Conservation (phyloP, 2,797 vertebrate species). For the Pachyuromys duprasi region DNA sequence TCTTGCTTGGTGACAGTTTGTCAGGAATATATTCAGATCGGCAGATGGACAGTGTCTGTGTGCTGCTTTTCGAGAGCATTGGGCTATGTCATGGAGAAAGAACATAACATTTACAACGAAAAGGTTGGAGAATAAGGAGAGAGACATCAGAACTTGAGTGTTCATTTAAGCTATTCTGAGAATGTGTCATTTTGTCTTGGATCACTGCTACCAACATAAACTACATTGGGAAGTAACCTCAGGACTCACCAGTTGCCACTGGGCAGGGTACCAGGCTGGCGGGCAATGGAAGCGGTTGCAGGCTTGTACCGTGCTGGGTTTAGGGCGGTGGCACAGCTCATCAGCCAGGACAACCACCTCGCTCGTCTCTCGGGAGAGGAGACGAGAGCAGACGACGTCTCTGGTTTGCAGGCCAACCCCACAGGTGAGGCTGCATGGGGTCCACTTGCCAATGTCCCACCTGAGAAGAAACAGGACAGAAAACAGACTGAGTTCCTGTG, state of each 20-base stretch:
- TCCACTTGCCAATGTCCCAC: slow-evolving; percentile 96
- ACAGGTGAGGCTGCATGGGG: slow-evolving; percentile 95
- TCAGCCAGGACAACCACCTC: slow-evolving; percentile 90
- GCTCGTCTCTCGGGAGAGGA: slow-evolving; percentile 90
- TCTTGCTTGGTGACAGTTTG: not conserved
- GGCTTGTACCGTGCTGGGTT: slow-evolving; percentile 93
- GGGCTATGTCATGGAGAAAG: not conserved
- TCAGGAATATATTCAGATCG: not conserved
- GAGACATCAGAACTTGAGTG: not conserved
- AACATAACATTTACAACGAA: not conserved
- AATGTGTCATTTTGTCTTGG: not conserved
- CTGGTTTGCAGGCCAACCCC: slow-evolving; percentile 96
- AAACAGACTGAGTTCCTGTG: slow-evolving; percentile 67
- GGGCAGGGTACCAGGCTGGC: slow-evolving; percentile 92
- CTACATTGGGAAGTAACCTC: not conserved
- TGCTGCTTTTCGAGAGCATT: slow-evolving; percentile 3
- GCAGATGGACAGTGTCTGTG: not conserved
- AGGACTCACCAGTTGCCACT: slow-evolving; percentile 94
- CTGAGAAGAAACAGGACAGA: slow-evolving; percentile 85
- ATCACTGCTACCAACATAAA: not conserved
- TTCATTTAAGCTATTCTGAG: not conserved
- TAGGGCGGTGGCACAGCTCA: slow-evolving; percentile 91
- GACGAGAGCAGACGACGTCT: slow-evolving; percentile 92
- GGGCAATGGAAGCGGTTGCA: slow-evolving; percentile 98
- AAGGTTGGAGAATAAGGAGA: not conserved